Percentiles rank a stretch among this genome's conserved stretches.
Conservation (phyloP, 1,140 invertebrate genomes). For the Temnothorax nylanderi region DNA sequence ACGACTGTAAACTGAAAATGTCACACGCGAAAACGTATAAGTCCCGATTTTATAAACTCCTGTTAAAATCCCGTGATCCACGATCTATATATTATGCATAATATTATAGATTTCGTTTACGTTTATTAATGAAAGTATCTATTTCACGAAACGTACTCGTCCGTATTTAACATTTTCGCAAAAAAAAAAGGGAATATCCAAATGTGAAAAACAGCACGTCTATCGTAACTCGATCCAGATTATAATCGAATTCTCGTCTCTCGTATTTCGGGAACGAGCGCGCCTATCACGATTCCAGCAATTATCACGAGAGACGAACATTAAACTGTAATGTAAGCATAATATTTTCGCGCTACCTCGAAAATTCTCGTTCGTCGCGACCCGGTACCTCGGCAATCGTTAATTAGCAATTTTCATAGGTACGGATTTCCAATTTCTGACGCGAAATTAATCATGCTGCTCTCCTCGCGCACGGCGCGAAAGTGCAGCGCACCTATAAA, state of each 20-base stretch:
- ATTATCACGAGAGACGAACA: not conserved
- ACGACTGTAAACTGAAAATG: not conserved
- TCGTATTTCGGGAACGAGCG: not conserved
- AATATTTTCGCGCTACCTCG: constrained; percentile 19
- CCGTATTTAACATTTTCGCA: not conserved
- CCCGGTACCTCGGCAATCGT: constrained; percentile 32
- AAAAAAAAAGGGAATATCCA: not conserved
- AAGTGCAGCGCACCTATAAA: constrained; percentile 37
- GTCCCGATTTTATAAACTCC: not conserved
- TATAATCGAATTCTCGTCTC: constrained; percentile 4
- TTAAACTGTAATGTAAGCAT: constrained; percentile 20
- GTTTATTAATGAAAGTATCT: not conserved
- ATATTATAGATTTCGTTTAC: not conserved
- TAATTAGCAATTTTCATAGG: constrained; percentile 52
- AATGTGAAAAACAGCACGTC: not conserved
- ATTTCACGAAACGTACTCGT: not conserved
- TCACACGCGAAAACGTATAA: not conserved
- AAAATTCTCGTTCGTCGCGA: not conserved
- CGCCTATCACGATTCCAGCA: not conserved
- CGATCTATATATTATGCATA: not conserved
- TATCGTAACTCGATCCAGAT: not conserved
- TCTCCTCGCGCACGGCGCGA: not conserved
- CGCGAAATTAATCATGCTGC: constrained; percentile 51
- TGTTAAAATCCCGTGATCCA: not conserved
- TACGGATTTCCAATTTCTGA: constrained; percentile 36